Base-by-base conservation (phyloP, 2,888 invertebrate genomes). In the Andrena haemorrhoa region DNA sequence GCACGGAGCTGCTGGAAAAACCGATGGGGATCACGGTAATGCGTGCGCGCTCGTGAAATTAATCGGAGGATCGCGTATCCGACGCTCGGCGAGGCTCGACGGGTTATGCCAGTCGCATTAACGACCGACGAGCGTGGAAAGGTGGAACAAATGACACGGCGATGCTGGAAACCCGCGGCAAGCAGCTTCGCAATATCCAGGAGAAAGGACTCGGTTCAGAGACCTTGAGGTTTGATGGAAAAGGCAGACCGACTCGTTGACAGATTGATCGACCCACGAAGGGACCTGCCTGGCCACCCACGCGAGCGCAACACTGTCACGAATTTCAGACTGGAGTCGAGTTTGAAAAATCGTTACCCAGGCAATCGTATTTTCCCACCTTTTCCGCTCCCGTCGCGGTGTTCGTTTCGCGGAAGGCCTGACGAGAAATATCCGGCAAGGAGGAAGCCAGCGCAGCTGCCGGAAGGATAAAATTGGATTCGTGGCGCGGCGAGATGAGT, bases 381-480 rank as follows among this genome's bases (percentile, higher is more conserved):
- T 41, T 41, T 41, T 41, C 5, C 41, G 41, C 41, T 41, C 1
- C 16, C 41, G 41, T 3, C 16, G 16, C 41, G 41, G 16, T 41
- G 41, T 16, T 41, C 41, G 41, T 76, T 77, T 33, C 56, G 47
- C 74, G 56, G 72, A 53, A 68, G 68, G 71, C 60, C 47, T 65
- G 82, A 79, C 79, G 88, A 76, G 84, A 84, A 83, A 78, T 74
- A 75, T 72, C 82, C 73, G 56, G 61, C 73, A 66, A 53, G 41
- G 41, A 41, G 41, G 47, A 73, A 35, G 51, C 60, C 61, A 41
- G 41, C 58, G 58, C 74, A 72, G 78, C 80, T 83, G 79, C 72
- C 80, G 82, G 83, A 89, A 81, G 86, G 84, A 86, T 87, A 87
- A 89, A 89, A 89, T 87, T 89, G 85, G 83, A 87, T 79, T 80